Evolutionary conservation across 2,797 vertebrate genomes (phyloP).

Genomic region (Macrochelys suwanniensis): DNA sequence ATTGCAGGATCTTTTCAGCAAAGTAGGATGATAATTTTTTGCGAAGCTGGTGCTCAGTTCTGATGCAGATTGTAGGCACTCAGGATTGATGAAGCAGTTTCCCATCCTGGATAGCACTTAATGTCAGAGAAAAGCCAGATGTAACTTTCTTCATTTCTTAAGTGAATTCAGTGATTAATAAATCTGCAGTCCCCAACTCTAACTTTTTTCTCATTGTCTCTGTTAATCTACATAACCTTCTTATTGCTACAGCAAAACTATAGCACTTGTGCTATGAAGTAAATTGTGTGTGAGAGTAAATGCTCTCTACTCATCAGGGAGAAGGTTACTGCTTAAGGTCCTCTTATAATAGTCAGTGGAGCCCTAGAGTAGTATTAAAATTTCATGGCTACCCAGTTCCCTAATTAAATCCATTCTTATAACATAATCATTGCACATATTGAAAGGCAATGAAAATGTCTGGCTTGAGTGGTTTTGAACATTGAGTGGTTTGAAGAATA

Average conservation of each 20-base stretch:
- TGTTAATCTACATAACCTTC: not conserved
- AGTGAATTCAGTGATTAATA: not conserved
- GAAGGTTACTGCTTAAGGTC: not conserved
- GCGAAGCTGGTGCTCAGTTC: no score
- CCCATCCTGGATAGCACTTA: not conserved
- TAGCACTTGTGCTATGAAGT: no score
- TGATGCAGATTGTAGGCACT: not conserved
- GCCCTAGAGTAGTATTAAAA: not conserved
- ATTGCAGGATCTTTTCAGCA: not conserved
- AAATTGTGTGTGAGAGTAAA: no score
- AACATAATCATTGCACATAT: not conserved
- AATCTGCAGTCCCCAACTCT: not conserved
- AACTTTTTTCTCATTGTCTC: not conserved
- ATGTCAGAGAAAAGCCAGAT: constrained; percentile 3
- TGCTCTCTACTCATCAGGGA: not conserved
- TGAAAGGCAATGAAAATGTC: not conserved
- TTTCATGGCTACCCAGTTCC: not conserved
- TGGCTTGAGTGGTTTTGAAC: fast-evolving
- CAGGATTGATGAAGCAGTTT: not conserved
- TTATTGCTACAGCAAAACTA: no score
- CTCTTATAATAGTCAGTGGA: not conserved
- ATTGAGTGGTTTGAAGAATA: not conserved
- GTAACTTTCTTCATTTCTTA: not conserved
- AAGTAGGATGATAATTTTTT: not conserved
- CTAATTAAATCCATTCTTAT: not conserved